Conservation (phyloP, 1,140 invertebrate species). For the Carposina sasakii region DNA sequence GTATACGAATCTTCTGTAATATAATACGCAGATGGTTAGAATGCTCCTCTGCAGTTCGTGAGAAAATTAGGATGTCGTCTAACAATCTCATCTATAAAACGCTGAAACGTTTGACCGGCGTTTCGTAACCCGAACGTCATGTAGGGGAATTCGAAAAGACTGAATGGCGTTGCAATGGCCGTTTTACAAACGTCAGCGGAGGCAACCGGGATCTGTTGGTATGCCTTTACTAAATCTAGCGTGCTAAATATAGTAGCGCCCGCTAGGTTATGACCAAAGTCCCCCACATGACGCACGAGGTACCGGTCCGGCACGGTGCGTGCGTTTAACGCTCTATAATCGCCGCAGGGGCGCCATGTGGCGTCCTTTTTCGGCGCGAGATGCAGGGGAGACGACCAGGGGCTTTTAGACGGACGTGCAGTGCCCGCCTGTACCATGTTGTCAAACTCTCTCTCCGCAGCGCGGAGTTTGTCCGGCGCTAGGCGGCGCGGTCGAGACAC, state of each 20-base stretch:
- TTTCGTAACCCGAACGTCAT: too few relatives aligned
- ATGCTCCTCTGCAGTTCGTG: not conserved
- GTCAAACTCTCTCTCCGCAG: not conserved
- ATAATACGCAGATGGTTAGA: not conserved
- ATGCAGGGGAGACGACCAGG: not conserved
- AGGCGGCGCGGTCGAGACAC: not conserved
- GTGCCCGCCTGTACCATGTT: not conserved
- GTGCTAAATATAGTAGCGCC: too few relatives aligned
- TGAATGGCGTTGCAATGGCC: not conserved
- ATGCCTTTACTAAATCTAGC: too few relatives aligned
- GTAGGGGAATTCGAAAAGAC: not conserved
- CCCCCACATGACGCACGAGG: not conserved
- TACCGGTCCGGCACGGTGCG: not conserved
- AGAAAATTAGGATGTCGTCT: too few relatives aligned
- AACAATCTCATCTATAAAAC: too few relatives aligned
- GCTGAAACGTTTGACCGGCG: too few relatives aligned
- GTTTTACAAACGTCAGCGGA: not conserved
- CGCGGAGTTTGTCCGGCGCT: not conserved
- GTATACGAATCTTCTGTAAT: too few relatives aligned
- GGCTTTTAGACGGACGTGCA: not conserved
- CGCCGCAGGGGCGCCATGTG: not conserved
- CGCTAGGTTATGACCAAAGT: too few relatives aligned
- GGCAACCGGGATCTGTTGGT: not conserved
- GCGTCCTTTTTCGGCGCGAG: not conserved
- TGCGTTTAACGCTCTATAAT: too few relatives aligned